Conservation (phyloP, 2,113 vertebrate species). For the Pluvialis apricaria region DNA sequence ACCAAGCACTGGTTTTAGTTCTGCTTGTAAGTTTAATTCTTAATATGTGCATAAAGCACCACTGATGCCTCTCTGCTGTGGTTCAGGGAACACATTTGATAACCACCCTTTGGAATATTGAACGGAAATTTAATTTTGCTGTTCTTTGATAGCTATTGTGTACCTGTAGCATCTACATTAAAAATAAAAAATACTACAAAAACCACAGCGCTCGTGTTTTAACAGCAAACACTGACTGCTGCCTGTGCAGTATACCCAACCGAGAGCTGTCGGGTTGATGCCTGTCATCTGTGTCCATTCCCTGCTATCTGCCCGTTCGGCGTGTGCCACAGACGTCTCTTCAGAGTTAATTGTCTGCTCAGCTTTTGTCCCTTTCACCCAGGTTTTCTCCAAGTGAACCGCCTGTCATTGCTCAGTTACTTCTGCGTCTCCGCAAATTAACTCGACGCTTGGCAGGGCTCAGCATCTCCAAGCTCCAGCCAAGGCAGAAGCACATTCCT, state of each 20-base stretch:
- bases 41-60: neutral
- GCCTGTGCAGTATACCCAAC: neutral
- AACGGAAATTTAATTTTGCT: neutral
- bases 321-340: neutral
- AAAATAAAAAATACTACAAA: fast-evolving
- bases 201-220: fast-evolving
- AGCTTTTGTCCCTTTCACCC: neutral
- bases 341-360: neutral
- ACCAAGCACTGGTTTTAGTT: neutral
- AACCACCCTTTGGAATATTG: fast-evolving
- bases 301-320: neutral
- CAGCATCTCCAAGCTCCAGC: neutral
- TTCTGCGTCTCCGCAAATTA: neutral
- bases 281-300: neutral
- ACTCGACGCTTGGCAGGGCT: neutral
- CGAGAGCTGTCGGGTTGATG: neutral
- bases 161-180: no score
- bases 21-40: neutral
- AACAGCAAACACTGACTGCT: neutral
- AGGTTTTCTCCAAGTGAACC: neutral
- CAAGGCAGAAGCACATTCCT: neutral
- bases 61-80: neutral
- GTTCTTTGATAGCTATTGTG: neutral
- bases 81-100: neutral
- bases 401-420: neutral